Base-by-base conservation (phyloP, 2,888 invertebrate species). In the Eilema depressum region DNA sequence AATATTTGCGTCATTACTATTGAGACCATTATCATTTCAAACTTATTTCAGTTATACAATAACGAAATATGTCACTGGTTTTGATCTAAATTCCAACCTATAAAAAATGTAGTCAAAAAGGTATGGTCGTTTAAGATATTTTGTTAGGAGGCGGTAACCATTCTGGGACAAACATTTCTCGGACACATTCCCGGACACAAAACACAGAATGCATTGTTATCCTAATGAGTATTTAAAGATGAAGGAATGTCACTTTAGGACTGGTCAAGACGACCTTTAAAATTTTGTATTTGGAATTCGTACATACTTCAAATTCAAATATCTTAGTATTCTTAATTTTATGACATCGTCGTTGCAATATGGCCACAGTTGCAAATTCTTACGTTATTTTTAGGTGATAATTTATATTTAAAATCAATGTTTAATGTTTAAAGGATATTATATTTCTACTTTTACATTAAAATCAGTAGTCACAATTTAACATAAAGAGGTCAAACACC, bases 121-220 rank as follows among this genome's bases (percentile, higher is more conserved):
- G 3, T 12, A 0, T 8, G 14, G 20, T 5, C n/a, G 25, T 0
- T 14, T 37, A 61, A 65, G 56, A 71, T 68, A 76, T 75, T 75
- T 68, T 25, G 64, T 63, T 74, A 11, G 47, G 70, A 73, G 71
- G 73, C 73, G 67, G 47, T 70, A 56, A 70, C 75, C 80, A 75
- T 77, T 63, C 64, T 66, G 66, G 76, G 82, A 80, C 61, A 83
- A 83, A 85, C 72, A 85, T 66, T 82, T 78, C 75, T 78, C 69
- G 68, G 77, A 75, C 78, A 79, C 85, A 87, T 90, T 86, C 87
- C 78, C 41, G 68, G 71, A 73, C 75, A 84, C 83, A 89, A 88
- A 88, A 87, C 87, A 86, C 67, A 81, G 85, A 82, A 87, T 85
- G 86, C 83, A 86, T 87, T 87, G 82, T 84, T 86, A 83, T 85